These are phyloP conservation scores for Tineola bisselliella DNA, from an alignment of 2,888 invertebrate genomes.

Conservation along the genomic window DNA sequence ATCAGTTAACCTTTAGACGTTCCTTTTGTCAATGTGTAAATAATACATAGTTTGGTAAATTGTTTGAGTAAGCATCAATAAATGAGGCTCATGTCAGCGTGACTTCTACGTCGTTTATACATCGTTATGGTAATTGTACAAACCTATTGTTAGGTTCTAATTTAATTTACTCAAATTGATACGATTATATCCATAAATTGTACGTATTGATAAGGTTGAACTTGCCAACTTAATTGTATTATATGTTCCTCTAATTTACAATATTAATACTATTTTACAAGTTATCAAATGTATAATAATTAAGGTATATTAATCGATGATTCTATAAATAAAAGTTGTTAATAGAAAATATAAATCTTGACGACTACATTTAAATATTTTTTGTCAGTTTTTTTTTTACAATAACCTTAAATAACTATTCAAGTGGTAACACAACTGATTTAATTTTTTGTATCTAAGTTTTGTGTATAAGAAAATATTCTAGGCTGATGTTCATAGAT, in stretches of 20 bases:
- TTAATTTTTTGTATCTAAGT: no score
- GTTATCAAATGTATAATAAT: no score
- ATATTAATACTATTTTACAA: no score
- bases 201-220: no score
- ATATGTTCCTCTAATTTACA: no score
- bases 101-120: constrained; percentile 1
- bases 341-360: not conserved
- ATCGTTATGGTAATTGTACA: not conserved
- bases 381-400: not conserved
- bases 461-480: no score
- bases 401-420: not conserved
- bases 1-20: not conserved
- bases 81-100: not conserved
- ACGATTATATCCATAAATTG: no score
- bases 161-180: no score
- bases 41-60: not conserved
- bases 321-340: no score
- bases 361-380: not conserved
- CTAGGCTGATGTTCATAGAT: no score
- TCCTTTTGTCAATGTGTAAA: not conserved
- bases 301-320: no score
- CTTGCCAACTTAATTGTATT: no score
- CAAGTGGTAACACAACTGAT: not conserved
- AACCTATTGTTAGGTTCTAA: not conserved
- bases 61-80: not conserved